These are phyloP conservation scores for Hedychridium roseum DNA, from an alignment of 2,888 invertebrate genomes.

Conservation along the genomic window DNA sequence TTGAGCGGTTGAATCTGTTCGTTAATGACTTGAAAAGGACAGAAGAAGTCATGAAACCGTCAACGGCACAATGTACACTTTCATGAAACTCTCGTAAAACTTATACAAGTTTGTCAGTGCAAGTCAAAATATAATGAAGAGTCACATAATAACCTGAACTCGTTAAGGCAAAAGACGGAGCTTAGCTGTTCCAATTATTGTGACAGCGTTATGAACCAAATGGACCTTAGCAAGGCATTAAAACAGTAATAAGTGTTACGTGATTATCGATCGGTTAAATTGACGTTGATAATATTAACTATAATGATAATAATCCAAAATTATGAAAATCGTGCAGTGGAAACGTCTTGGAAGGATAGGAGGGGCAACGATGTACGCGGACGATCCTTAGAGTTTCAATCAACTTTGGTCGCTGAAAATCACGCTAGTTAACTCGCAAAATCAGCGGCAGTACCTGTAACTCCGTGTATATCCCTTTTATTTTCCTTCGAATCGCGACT, in stretches of 20 bases:
- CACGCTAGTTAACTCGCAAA: conserved; percentile 32
- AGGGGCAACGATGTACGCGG: conserved; percentile 14
- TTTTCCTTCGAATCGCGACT: conserved; percentile 44
- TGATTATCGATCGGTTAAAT: conserved; percentile 20
- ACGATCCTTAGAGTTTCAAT: conserved; percentile 40
- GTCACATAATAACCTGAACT: conserved; percentile 39
- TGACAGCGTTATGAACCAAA: conserved; percentile 42
- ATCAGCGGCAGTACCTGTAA: conserved; percentile 50
- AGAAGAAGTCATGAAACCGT: too few relatives aligned
- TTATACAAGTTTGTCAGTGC: too few relatives aligned
- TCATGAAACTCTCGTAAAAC: too few relatives aligned
- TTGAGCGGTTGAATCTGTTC: too few relatives aligned
- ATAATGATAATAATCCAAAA: conserved; percentile 8
- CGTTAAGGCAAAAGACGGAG: conserved; percentile 35
- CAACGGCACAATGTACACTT: too few relatives aligned
- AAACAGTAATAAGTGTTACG: conserved; percentile 49
- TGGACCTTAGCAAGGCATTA: conserved; percentile 47
- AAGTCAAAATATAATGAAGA: too few relatives aligned
- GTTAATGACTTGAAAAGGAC: too few relatives aligned
- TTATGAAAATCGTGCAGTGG: conserved; percentile 18
- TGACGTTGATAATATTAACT: neutral
- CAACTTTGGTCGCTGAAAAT: conserved; percentile 45
- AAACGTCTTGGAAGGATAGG: too few relatives aligned
- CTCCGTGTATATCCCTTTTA: conserved; percentile 50
- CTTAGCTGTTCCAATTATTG: conserved; percentile 43